Evolutionary conservation across 2,113 vertebrate genomes (phyloP).

Genomic region (Prietella phreatophila): DNA sequence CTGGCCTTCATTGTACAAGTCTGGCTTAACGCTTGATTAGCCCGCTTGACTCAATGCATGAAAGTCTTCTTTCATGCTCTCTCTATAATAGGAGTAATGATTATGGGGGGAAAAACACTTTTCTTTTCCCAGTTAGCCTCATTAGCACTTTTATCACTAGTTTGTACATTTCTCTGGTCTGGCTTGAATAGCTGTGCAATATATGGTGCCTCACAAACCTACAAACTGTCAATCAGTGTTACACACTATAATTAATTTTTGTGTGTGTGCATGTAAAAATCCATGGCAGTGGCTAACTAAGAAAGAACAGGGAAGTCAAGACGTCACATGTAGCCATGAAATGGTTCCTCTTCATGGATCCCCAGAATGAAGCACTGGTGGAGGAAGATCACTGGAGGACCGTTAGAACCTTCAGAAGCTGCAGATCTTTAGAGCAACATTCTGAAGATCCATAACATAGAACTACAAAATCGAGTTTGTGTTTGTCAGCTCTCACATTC

Average conservation of each 20-base stretch:
- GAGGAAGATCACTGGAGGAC: not conserved
- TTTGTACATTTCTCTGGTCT: not conserved
- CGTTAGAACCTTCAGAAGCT: not conserved
- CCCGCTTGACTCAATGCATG: conserved; percentile 4
- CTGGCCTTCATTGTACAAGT: not conserved
- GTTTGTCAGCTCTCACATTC: conserved; percentile 1
- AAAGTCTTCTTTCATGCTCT: not conserved
- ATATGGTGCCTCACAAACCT: not conserved
- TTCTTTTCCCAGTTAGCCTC: not conserved
- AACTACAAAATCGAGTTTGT: conserved; percentile 23
- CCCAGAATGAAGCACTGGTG: not conserved
- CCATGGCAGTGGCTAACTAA: not conserved
- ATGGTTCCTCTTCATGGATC: not conserved
- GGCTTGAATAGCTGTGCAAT: not conserved
- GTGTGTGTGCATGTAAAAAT: not conserved
- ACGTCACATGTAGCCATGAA: not conserved
- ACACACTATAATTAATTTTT: not conserved
- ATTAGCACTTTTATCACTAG: conserved; percentile 26
- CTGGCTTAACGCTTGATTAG: not conserved
- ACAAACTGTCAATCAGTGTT: not conserved
- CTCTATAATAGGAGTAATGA: not conserved
- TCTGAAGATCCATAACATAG: not conserved
- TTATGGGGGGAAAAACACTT: not conserved
- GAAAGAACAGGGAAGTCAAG: conserved; percentile 6
- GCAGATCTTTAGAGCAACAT: not conserved